Conservation (phyloP, 2,113 vertebrate species). For the Eulacestoma nigropectus region DNA sequence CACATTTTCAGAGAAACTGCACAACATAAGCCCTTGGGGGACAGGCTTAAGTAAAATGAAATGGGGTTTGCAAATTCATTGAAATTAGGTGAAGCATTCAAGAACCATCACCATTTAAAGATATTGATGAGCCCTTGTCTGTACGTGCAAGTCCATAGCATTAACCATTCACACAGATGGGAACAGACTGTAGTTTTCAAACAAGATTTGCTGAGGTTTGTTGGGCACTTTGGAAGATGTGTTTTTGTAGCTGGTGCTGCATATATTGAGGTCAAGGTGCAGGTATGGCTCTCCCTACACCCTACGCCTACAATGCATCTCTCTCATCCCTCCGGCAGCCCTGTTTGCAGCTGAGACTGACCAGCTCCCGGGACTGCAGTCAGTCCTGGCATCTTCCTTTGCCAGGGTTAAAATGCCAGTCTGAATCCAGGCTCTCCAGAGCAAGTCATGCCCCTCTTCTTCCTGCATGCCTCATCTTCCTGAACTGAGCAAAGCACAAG, state of each 20-base stretch:
- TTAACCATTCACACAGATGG: conserved; percentile 24
- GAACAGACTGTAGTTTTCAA: background rate
- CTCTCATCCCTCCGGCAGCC: no score
- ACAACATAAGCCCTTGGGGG: background rate
- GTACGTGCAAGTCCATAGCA: background rate
- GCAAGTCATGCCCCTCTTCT: background rate
- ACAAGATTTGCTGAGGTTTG: background rate
- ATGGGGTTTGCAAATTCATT: conserved; percentile 47
- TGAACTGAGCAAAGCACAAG: background rate
- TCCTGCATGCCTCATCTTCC: background rate
- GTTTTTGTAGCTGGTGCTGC: background rate
- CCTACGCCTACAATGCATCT: accelerated
- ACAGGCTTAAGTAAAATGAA: background rate
- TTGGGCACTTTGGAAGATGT: background rate
- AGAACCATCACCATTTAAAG: conserved; percentile 21
- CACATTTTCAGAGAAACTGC: background rate
- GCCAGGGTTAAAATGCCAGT: background rate
- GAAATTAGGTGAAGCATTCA: conserved; percentile 15
- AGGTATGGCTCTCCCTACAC: background rate
- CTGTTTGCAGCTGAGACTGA: background rate
- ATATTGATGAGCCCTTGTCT: conserved; percentile 14
- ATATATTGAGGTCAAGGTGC: background rate
- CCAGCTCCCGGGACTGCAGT: background rate
- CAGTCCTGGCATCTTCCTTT: background rate
- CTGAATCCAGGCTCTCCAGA: background rate